Percentiles rank a stretch among this genome's conserved stretches.
These are phyloP conservation scores for Bombus huntii DNA, from an alignment of 1,140 invertebrate genomes.

Conservation along the genomic window DNA sequence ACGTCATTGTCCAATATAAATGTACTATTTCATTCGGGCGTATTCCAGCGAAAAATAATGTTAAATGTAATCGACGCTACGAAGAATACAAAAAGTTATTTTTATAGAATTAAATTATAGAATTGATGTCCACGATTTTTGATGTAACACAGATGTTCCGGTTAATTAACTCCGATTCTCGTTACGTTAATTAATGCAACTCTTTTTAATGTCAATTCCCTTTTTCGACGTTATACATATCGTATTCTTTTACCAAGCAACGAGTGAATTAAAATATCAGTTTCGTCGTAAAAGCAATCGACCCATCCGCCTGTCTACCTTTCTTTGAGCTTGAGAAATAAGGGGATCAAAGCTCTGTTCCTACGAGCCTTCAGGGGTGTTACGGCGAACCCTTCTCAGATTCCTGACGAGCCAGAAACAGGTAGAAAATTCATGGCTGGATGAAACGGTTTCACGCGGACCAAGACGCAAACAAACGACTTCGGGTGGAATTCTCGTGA, in stretches of 20 bases:
- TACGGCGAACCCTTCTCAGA: constrained; percentile 45
- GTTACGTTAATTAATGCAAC: neutral
- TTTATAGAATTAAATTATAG: too few species aligned
- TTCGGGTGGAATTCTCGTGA: constrained; percentile 7
- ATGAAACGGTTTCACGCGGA: constrained; percentile 35
- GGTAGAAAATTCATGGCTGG: constrained; percentile 40
- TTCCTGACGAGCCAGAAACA: constrained; percentile 43
- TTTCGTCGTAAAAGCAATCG: neutral
- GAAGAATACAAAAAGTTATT: too few species aligned
- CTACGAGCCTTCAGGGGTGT: neutral
- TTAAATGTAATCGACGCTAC: too few species aligned
- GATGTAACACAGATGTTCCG: too few species aligned
- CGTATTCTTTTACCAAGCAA: neutral
- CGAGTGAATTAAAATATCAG: constrained; percentile 19
- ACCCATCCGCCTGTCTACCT: neutral
- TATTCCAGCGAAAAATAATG: too few species aligned
- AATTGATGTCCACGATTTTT: too few species aligned
- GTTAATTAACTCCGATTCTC: too few species aligned
- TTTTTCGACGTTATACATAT: neutral
- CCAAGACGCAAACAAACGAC: constrained; percentile 26
- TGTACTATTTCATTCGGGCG: too few species aligned
- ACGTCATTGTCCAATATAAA: too few species aligned
- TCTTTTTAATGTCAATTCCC: neutral
- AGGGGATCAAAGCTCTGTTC: constrained; percentile 21
- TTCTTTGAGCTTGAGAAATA: constrained; percentile 10